These are phyloP conservation scores for Heptranchias perlo DNA, from an alignment of 2,113 vertebrate species.

Conservation along the genomic window DNA sequence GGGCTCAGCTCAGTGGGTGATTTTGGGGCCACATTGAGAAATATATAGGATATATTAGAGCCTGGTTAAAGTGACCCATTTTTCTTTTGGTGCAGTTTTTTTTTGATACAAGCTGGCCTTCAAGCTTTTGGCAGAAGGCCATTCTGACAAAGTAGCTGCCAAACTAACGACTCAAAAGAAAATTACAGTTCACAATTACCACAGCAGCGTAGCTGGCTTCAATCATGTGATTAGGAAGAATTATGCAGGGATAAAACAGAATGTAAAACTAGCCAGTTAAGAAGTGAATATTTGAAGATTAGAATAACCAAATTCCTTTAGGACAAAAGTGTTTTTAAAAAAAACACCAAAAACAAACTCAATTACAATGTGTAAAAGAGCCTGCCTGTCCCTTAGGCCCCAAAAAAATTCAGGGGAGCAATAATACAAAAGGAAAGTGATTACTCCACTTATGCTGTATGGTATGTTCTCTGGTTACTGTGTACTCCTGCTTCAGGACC, in stretches of 20 bases:
- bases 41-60: not conserved
- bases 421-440: not conserved
- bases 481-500: not conserved
- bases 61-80: not conserved
- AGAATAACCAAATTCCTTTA: not conserved
- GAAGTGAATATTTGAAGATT: too few species aligned
- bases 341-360: not conserved
- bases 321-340: not conserved
- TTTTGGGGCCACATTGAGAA: not conserved
- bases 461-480: not conserved
- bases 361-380: not conserved
- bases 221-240: not conserved
- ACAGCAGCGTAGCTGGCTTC: not conserved
- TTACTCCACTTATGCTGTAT: not conserved
- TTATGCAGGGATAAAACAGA: not conserved
- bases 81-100: not conserved
- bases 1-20: not conserved
- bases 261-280: not conserved
- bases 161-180: not conserved
- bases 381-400: not conserved
- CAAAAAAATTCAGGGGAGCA: not conserved
- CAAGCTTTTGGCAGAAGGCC: not conserved
- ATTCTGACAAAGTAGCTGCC: not conserved
- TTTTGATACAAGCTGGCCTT: not conserved
- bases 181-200: not conserved